Conservation (phyloP, 2,888 invertebrate species). For the Tetranychus truncatus region DNA sequence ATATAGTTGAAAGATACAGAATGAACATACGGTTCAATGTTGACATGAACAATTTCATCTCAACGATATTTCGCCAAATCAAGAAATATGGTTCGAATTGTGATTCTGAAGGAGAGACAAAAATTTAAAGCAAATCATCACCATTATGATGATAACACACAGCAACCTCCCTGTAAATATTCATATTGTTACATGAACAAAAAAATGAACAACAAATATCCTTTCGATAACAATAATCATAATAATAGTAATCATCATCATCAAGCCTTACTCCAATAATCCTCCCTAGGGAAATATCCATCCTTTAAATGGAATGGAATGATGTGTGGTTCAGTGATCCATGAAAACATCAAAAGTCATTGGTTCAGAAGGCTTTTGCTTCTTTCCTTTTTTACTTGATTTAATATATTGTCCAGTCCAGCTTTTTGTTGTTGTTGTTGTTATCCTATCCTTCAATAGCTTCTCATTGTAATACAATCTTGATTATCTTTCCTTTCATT, state of each 20-base stretch:
- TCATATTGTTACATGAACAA: no score
- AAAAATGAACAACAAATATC: not conserved
- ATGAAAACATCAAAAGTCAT: not conserved
- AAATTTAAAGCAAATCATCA: no score
- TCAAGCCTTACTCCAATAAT: not conserved
- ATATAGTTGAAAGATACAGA: no score
- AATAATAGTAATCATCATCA: not conserved
- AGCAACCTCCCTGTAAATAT: no score
- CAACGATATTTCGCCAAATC: no score
- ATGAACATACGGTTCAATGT: no score
- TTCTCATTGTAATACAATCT: not conserved
- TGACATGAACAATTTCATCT: no score
- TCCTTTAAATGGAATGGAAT: not conserved
- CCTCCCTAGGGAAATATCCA: not conserved
- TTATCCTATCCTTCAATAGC: not conserved
- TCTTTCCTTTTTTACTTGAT: not conserved
- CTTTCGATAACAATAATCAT: not conserved
- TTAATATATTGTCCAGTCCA: not conserved
- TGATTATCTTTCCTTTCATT: not conserved
- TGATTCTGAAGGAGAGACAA: no score
- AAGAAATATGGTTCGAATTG: no score
- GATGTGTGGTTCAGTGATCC: not conserved
- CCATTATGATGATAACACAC: no score
- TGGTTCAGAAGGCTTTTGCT: not conserved
- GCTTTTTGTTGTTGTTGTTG: not conserved